Evolutionary conservation across 35 echinoderm and acorn worm species (phyloP).

Genomic region (Hemicentrotus pulcherrimus): DNA sequence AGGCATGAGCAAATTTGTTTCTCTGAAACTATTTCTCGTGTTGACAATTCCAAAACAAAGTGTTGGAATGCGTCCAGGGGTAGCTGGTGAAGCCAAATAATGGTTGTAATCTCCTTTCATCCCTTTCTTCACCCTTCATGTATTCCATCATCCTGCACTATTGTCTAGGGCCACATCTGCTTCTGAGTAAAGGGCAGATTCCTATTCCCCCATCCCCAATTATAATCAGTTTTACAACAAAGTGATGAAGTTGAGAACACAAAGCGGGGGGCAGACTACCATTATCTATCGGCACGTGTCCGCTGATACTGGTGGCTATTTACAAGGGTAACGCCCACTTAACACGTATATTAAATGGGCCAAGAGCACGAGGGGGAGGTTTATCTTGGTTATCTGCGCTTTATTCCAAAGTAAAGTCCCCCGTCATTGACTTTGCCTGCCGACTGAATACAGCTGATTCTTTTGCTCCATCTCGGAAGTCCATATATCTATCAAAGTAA

Average conservation of each 20-base stretch:
- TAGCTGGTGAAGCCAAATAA: neutral
- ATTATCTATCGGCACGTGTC: neutral
- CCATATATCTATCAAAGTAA: neutral
- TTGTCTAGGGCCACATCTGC: neutral
- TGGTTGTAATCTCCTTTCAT: neutral
- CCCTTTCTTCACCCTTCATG: neutral
- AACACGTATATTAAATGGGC: neutral
- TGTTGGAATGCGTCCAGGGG: neutral
- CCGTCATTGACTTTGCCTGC: neutral
- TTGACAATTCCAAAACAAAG: neutral
- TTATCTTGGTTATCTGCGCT: neutral
- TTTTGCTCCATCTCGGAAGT: neutral
- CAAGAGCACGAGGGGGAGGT: neutral
- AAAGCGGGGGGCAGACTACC: neutral
- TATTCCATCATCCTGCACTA: neutral
- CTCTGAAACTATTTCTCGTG: neutral
- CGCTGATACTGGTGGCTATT: neutral
- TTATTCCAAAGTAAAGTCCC: neutral
- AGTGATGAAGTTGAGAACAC: neutral
- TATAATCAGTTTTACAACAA: constrained; percentile 5
- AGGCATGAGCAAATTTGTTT: neutral
- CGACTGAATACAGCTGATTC: neutral
- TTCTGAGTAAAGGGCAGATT: neutral
- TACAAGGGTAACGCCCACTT: neutral
- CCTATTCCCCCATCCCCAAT: neutral